These are phyloP conservation scores for Agapostemon virescens DNA, from an alignment of 2,888 invertebrate genomes.

Conservation along the genomic window DNA sequence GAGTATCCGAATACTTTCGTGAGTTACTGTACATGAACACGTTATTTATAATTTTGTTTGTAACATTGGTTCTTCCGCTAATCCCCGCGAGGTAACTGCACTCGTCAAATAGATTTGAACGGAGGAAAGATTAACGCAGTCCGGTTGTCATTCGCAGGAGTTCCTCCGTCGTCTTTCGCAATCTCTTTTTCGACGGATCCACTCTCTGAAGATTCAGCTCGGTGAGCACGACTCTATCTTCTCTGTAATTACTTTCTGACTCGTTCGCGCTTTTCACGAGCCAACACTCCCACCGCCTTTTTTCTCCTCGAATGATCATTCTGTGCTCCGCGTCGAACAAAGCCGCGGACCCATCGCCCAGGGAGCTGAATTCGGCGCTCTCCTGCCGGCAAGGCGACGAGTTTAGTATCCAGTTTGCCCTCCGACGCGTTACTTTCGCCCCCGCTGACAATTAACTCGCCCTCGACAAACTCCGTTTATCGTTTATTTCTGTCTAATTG, in stretches of 20 bases:
- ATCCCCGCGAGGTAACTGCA: neutral
- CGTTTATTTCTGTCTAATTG: constrained; percentile 25
- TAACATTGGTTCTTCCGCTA: neutral
- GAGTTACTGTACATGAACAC: too few species aligned
- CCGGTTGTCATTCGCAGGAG: constrained; percentile 52
- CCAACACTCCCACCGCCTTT: constrained; percentile 36
- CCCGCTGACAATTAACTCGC: constrained; percentile 39
- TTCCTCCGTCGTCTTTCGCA: constrained; percentile 34
- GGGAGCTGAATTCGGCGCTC: constrained; percentile 23
- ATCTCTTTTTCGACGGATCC: constrained; percentile 46
- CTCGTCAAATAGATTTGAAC: constrained; percentile 13
- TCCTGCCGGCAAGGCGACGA: neutral
- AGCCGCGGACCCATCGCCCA: constrained; percentile 25
- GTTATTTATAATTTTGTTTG: neutral
- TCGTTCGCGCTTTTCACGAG: constrained; percentile 54
- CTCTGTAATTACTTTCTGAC: constrained; percentile 61
- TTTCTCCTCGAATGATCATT: constrained; percentile 46
- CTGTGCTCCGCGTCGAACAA: constrained; percentile 41
- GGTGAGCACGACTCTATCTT: constrained; percentile 47
- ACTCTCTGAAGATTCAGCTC: constrained; percentile 43
- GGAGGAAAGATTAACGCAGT: constrained; percentile 11
- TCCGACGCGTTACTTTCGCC: constrained; percentile 18
- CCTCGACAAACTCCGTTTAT: constrained; percentile 4
- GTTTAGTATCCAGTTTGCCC: constrained; percentile 17
- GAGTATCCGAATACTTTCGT: too few species aligned